phyloP scores from a whole-genome alignment of 2,113 vertebrate species.

The Todiramphus chloris region DNA sequence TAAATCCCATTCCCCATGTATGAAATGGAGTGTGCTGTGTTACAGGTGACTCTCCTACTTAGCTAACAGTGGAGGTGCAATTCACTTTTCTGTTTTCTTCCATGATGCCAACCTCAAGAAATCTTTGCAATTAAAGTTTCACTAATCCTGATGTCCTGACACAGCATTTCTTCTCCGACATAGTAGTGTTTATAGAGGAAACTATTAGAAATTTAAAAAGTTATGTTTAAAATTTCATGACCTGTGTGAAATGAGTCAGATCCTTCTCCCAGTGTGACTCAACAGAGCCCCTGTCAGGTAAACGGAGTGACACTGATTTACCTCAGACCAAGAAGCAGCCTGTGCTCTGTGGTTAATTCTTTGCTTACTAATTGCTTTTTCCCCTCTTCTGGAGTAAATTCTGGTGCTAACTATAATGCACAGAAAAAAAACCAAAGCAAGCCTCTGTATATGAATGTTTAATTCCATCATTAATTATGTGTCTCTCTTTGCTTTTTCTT shows the following conservation, averaged over 20 bases:
- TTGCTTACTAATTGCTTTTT: not conserved
- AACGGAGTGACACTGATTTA: not conserved
- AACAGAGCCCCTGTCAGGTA: not conserved
- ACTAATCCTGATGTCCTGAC: not conserved
- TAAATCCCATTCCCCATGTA: not conserved
- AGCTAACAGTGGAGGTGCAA: not conserved
- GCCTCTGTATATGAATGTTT: not conserved
- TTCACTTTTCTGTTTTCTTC: not conserved
- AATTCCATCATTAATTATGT: not conserved
- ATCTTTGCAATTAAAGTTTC: conserved; percentile 1
- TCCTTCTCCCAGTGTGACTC: not conserved
- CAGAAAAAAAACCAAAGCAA: not conserved
- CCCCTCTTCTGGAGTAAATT: not conserved
- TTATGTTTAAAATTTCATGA: conserved; percentile 16
- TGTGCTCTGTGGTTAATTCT: not conserved
- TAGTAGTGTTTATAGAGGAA: not conserved
- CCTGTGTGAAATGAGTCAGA: not conserved
- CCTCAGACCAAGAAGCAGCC: not conserved
- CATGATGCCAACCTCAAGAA: not conserved
- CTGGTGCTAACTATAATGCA: not conserved
- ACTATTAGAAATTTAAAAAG: conserved; percentile 17
- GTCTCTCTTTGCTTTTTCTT: conserved; percentile 63
- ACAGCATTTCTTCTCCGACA: not conserved
- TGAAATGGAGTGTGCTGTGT: not conserved
- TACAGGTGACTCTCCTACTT: not conserved